Conservation (phyloP, 2,113 vertebrate genomes). For the Hyla sarda region DNA sequence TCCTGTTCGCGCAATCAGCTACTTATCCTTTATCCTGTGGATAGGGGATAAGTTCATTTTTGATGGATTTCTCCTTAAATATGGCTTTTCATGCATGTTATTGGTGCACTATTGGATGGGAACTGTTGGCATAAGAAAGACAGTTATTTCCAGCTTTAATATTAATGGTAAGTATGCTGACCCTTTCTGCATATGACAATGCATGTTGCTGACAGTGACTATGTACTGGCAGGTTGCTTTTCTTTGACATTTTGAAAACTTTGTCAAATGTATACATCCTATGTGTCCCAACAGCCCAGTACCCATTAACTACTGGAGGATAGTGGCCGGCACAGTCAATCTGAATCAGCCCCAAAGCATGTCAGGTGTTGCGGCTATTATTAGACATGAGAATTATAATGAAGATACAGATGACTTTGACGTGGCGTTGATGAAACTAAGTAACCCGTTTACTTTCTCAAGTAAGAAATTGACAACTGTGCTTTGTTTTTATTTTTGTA, state of each 20-base stretch:
- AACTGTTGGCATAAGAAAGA: no score
- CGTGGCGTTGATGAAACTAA: constrained; percentile 82
- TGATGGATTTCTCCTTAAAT: no score
- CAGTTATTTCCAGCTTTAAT: no score
- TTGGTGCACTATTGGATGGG: no score
- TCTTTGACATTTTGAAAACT: neutral
- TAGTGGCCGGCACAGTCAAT: constrained; percentile 78
- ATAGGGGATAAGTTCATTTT: no score
- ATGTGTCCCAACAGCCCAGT: constrained; percentile 61
- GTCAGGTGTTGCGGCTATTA: constrained; percentile 74
- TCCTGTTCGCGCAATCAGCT: no score
- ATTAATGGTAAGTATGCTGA: no score
- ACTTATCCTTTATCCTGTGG: no score
- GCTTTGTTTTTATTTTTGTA: neutral
- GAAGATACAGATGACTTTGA: constrained; percentile 79
- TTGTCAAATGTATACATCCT: neutral
- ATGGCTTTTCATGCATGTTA: no score
- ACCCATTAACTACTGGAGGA: constrained; percentile 73
- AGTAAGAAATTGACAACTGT: constrained; percentile 31
- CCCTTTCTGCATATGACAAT: neutral
- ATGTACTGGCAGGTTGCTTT: neutral
- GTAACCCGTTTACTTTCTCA: constrained; percentile 71
- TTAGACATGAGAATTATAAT: constrained; percentile 81
- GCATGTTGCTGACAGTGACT: neutral
- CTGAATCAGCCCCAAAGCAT: constrained; percentile 67